A percentile compares a stretch with the other conserved stretches of the same genome.
Evolutionary conservation across 2,113 vertebrate genomes (phyloP).

Genomic region (Trogon surrucura): DNA sequence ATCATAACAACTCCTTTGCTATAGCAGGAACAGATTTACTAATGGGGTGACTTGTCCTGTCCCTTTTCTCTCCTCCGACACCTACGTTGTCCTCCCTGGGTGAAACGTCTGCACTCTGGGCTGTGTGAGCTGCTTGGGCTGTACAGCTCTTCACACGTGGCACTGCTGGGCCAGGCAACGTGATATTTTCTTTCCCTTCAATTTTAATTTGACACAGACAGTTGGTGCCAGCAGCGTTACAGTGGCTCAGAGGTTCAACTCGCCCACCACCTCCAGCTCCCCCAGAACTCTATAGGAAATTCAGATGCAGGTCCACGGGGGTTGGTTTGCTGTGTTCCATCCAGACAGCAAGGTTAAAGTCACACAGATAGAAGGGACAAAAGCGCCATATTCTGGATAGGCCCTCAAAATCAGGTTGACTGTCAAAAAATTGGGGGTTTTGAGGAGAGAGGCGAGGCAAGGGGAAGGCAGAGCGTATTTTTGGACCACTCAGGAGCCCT

Average conservation of each 20-base stretch:
- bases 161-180: not conserved
- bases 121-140: not conserved
- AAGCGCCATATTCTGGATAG: not conserved
- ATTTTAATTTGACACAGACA: not conserved
- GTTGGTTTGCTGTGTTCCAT: not conserved
- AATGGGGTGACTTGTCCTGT: not conserved
- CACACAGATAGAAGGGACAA: not conserved
- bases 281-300: not conserved
- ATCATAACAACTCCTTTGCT: not conserved
- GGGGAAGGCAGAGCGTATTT: not conserved
- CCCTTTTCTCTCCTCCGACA: not conserved
- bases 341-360: not conserved
- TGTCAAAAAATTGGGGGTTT: not conserved
- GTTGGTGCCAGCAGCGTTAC: not conserved
- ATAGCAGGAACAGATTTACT: not conserved
- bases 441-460: not conserved
- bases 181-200: no score
- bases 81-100: not conserved
- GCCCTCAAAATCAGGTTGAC: not conserved
- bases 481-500: slow-evolving; percentile 35
- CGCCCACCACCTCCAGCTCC: not conserved
- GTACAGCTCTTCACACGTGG: not conserved
- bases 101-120: not conserved
- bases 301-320: not conserved
- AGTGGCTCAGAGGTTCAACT: not conserved